These are phyloP conservation scores for Trichogramma pretiosum DNA, from an alignment of 1,140 invertebrate species.

Conservation along the genomic window DNA sequence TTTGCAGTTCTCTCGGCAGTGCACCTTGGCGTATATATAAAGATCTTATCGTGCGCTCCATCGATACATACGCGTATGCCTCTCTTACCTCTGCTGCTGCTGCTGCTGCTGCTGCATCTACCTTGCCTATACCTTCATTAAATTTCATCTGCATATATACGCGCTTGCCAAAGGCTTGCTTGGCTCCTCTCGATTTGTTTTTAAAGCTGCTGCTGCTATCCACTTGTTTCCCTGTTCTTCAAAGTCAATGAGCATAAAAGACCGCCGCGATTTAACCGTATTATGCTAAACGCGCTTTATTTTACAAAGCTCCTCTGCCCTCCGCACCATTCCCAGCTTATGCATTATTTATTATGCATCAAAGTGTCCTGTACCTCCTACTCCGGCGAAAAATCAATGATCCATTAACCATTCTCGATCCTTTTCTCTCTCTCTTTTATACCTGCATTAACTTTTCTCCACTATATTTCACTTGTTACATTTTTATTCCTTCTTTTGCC, in stretches of 20 bases:
- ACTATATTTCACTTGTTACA: too few species aligned
- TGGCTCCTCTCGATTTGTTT: too few species aligned
- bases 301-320: background rate
- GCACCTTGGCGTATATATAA: background rate
- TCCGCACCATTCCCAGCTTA: background rate
- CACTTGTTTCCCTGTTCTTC: slow-evolving; percentile 11
- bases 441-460: too few species aligned
- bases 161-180: too few species aligned
- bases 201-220: too few species aligned
- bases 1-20: slow-evolving; percentile 8
- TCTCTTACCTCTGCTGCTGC: too few species aligned
- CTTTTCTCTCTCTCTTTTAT: too few species aligned
- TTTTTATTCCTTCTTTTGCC: too few species aligned
- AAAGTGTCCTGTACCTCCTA: too few species aligned
- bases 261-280: slow-evolving; percentile 13
- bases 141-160: slow-evolving; percentile 14
- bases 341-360: slow-evolving; percentile 19
- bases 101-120: too few species aligned
- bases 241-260: slow-evolving; percentile 12
- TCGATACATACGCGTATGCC: slow-evolving; percentile 13
- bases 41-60: slow-evolving; percentile 18
- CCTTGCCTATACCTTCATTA: slow-evolving; percentile 16
- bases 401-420: too few species aligned
- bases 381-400: too few species aligned
- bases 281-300: slow-evolving; percentile 8